Evolutionary conservation across 1,140 invertebrate species (phyloP).

Genomic region (Drosophila pandora): DNA sequence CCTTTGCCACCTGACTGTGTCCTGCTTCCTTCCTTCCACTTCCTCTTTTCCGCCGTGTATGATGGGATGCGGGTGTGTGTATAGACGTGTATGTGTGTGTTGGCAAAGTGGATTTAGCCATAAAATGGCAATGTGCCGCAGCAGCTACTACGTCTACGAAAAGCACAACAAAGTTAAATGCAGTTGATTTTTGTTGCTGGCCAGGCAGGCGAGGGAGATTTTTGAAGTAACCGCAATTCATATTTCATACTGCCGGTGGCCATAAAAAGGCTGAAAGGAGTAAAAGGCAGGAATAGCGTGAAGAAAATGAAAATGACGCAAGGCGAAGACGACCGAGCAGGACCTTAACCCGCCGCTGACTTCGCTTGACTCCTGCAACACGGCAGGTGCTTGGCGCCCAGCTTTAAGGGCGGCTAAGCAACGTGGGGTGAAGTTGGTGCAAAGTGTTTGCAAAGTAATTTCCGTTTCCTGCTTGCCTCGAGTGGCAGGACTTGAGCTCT

Average conservation of each 20-base stretch:
- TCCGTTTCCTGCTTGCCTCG: slow-evolving; percentile 77
- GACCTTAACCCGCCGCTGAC: slow-evolving; percentile 41
- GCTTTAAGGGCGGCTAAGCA: slow-evolving; percentile 19
- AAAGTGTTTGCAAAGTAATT: slow-evolving; percentile 82
- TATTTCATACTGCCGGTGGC: slow-evolving; percentile 76
- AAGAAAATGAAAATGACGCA: slow-evolving; percentile 77
- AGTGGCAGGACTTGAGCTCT: slow-evolving; percentile 55
- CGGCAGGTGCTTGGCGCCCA: slow-evolving; percentile 19
- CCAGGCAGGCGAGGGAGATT: slow-evolving; percentile 57
- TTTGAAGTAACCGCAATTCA: slow-evolving; percentile 77
- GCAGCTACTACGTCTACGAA: slow-evolving; percentile 45
- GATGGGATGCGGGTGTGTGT: slow-evolving; percentile 3
- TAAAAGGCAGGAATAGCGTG: slow-evolving; percentile 59
- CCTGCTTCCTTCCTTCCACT: slow-evolving; percentile 17
- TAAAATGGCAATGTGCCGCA: slow-evolving; percentile 75
- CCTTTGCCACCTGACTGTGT: slow-evolving; percentile 18
- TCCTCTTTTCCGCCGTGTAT: not conserved
- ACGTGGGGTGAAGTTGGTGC: slow-evolving; percentile 44
- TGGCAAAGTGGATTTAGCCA: slow-evolving; percentile 79
- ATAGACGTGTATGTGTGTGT: slow-evolving; percentile 24
- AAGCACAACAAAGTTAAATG: slow-evolving; percentile 79
- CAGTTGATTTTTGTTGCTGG: slow-evolving; percentile 78
- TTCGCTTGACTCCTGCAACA: slow-evolving; percentile 62
- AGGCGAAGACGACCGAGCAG: slow-evolving; percentile 21
- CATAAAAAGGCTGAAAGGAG: slow-evolving; percentile 61